These are phyloP conservation scores for Sminthurinus signatus DNA, from an alignment of 1,140 invertebrate genomes.

Conservation along the genomic window DNA sequence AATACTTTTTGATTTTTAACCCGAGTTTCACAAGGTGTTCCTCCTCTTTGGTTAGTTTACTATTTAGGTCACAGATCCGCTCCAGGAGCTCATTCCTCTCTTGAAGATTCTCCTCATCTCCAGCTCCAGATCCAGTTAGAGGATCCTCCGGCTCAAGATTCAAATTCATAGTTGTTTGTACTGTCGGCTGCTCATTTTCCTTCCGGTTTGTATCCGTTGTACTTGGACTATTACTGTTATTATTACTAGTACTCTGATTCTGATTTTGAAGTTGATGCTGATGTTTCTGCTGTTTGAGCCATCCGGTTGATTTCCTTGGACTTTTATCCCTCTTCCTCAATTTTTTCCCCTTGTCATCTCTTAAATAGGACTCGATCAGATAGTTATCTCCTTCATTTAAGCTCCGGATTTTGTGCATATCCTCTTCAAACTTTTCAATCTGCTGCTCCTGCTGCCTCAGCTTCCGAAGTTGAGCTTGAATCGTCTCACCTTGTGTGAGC, in stretches of 20 bases:
- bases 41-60: conserved; percentile 62
- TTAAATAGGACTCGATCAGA: conserved; percentile 68
- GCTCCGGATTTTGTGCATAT: conserved; percentile 61
- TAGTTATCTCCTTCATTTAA: conserved; percentile 72
- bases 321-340: conserved; percentile 52
- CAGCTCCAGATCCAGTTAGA: conserved; percentile 21
- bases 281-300: background rate
- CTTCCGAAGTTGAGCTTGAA: conserved; percentile 59
- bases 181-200: conserved; percentile 21
- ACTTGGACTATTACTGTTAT: background rate
- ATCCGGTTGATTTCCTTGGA: background rate
- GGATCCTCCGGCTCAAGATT: conserved; percentile 33
- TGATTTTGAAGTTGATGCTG: background rate
- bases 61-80: conserved; percentile 63
- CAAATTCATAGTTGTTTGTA: no score
- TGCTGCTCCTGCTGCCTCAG: conserved; percentile 67
- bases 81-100: conserved; percentile 59
- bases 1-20: conserved; percentile 56
- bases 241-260: background rate
- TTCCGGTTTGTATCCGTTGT: background rate
- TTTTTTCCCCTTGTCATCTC: conserved; percentile 50
- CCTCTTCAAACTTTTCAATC: conserved; percentile 67
- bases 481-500: conserved; percentile 71
- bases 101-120: conserved; percentile 30
- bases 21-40: conserved; percentile 58